Evolutionary conservation across 92 coral and sea anemone genomes (phyloP).

Genomic region (Parazoanthus atlanticus): DNA sequence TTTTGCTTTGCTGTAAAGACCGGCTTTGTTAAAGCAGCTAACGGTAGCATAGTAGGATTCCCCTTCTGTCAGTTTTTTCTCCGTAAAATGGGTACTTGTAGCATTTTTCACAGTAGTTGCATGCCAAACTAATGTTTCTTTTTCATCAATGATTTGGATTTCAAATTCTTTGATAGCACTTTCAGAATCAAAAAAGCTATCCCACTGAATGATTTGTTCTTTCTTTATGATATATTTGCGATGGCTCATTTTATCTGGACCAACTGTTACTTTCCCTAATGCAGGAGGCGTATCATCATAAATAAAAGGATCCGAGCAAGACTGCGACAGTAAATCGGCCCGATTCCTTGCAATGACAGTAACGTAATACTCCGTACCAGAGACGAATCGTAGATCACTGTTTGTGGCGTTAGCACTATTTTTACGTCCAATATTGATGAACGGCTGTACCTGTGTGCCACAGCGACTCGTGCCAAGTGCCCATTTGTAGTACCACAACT

Average conservation of each 20-base stretch:
- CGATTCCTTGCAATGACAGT: constrained; percentile 74
- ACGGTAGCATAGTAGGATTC: constrained; percentile 47
- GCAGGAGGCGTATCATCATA: constrained; percentile 71
- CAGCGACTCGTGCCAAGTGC: constrained; percentile 85
- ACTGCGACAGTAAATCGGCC: constrained; percentile 73
- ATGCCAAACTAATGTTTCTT: constrained; percentile 2
- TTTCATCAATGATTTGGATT: constrained; percentile 41
- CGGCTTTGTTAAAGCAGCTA: constrained; percentile 66
- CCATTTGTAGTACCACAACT: constrained; percentile 96
- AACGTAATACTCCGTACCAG: constrained; percentile 73
- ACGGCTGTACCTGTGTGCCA: constrained; percentile 91
- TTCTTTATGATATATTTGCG: constrained; percentile 47
- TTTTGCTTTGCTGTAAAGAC: constrained; percentile 42
- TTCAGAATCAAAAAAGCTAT: constrained; percentile 64
- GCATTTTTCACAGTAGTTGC: constrained; percentile 9
- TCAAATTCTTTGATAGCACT: constrained; percentile 68
- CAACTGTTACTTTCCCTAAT: constrained; percentile 55
- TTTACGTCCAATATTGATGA: constrained; percentile 73
- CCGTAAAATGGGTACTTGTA: constrained; percentile 10
- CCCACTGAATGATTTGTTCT: constrained; percentile 52
- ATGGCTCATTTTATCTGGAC: constrained; percentile 42
- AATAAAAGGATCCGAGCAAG: constrained; percentile 84
- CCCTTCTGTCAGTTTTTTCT: constrained; percentile 35
- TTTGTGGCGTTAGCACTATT: constrained; percentile 69
- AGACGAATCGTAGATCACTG: constrained; percentile 31